These are phyloP conservation scores for Bellardia bayeri DNA, from an alignment of 2,888 invertebrate species.

Conservation along the genomic window DNA sequence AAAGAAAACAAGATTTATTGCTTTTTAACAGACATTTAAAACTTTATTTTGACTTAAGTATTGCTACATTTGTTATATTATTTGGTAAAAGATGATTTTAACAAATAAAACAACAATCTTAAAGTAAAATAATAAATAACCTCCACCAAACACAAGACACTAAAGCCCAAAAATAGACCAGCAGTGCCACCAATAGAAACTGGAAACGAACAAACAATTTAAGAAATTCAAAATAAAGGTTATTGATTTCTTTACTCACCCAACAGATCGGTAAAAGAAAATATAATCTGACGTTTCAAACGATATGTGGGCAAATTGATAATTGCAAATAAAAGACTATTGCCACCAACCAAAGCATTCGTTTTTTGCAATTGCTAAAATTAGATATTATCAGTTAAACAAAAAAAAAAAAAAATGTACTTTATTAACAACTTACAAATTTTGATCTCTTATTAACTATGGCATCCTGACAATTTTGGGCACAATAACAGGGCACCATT, in stretches of 20 bases:
- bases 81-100: conserved; percentile 11
- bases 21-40: no score
- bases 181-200: conserved; percentile 91
- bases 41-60: no score
- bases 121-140: conserved; percentile 90
- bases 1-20: background rate
- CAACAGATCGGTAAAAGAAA: conserved; percentile 82
- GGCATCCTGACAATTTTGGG: conserved; percentile 69
- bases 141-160: conserved; percentile 90
- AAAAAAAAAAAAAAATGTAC: background rate
- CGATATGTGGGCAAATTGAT: conserved; percentile 74
- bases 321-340: conserved; percentile 75
- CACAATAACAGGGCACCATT: conserved; percentile 59
- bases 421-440: conserved; percentile 50
- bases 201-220: conserved; percentile 80
- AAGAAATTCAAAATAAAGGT: background rate
- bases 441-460: conserved; percentile 64
- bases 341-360: conserved; percentile 78
- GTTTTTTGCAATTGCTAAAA: conserved; percentile 76
- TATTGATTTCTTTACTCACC: conserved; percentile 75
- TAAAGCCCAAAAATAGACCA: conserved; percentile 91
- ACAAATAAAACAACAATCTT: conserved; percentile 86
- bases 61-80: background rate
- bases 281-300: conserved; percentile 81
- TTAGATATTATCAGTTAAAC: background rate